These are phyloP conservation scores for Embidobia sp. DNA, from an alignment of 2,888 invertebrate genomes.

Conservation along the genomic window DNA sequence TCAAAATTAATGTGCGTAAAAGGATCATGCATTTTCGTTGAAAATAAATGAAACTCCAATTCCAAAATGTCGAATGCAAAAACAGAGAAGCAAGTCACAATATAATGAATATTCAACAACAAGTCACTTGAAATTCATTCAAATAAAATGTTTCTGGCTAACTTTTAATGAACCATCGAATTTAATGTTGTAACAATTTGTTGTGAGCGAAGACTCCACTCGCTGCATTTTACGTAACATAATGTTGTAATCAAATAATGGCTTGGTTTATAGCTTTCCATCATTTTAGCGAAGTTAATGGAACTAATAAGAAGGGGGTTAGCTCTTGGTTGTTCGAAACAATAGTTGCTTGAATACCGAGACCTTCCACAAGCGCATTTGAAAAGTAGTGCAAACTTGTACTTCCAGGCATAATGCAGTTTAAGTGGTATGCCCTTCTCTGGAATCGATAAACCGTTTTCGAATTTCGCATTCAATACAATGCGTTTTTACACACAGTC, in stretches of 20 bases:
- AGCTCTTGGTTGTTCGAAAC: constrained; percentile 59
- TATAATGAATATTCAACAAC: no score
- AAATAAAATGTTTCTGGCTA: neutral
- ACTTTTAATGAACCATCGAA: neutral
- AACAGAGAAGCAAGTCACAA: no score
- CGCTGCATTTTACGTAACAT: constrained; percentile 22
- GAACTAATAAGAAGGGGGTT: constrained; percentile 61
- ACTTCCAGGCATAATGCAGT: constrained; percentile 48
- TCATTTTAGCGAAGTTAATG: constrained; percentile 57
- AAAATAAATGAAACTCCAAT: no score
- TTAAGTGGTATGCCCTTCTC: constrained; percentile 27
- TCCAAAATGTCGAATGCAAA: no score
- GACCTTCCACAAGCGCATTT: constrained; percentile 48
- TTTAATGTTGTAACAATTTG: constrained; percentile 25
- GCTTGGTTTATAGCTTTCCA: constrained; percentile 49
- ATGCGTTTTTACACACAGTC: constrained; percentile 4
- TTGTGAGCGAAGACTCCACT: neutral
- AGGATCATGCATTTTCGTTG: no score
- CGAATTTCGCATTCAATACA: constrained; percentile 24
- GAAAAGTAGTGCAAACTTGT: constrained; percentile 64
- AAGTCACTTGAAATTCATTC: no score
- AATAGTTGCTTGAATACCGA: constrained; percentile 57
- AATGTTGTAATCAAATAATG: constrained; percentile 58
- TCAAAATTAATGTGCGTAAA: no score
- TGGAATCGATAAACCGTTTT: constrained; percentile 52